These are phyloP conservation scores for Anastrepha obliqua DNA, from an alignment of 1,140 invertebrate genomes.

Conservation along the genomic window DNA sequence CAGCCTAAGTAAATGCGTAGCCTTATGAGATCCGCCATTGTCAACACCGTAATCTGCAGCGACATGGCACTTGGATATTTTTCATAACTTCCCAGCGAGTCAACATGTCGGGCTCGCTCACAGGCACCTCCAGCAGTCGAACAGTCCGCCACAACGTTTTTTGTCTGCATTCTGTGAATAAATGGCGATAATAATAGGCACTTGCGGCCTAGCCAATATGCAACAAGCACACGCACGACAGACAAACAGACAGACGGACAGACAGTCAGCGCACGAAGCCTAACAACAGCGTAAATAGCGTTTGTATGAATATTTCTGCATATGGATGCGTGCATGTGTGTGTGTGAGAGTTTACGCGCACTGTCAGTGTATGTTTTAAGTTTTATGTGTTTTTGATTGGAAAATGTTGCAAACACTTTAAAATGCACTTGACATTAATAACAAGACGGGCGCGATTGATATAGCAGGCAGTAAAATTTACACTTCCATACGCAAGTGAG, in stretches of 20 bases:
- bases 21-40: not conserved
- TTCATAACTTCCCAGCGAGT: not conserved
- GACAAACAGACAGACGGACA: not conserved
- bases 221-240: not conserved
- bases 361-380: not conserved
- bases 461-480: slow-evolving; percentile 40
- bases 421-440: slow-evolving; percentile 51
- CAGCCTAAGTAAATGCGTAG: not conserved
- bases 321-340: too few species aligned
- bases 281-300: not conserved
- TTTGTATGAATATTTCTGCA: not conserved
- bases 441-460: slow-evolving; percentile 46
- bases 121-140: not conserved
- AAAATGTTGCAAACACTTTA: slow-evolving; percentile 52
- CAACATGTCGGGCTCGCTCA: not conserved
- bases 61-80: not conserved
- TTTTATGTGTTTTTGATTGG: slow-evolving; percentile 51
- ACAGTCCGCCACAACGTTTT: not conserved
- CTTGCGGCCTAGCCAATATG: not conserved
- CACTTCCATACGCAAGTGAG: slow-evolving; percentile 39
- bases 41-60: not conserved
- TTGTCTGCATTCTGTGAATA: slow-evolving; percentile 5
- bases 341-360: not conserved
- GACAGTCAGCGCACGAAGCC: not conserved
- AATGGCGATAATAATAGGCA: slow-evolving; percentile 28